Evolutionary conservation across 2,113 vertebrate genomes (phyloP), one percentile per base, ranked within the genome.

Genomic region (Salvator merianae): DNA sequence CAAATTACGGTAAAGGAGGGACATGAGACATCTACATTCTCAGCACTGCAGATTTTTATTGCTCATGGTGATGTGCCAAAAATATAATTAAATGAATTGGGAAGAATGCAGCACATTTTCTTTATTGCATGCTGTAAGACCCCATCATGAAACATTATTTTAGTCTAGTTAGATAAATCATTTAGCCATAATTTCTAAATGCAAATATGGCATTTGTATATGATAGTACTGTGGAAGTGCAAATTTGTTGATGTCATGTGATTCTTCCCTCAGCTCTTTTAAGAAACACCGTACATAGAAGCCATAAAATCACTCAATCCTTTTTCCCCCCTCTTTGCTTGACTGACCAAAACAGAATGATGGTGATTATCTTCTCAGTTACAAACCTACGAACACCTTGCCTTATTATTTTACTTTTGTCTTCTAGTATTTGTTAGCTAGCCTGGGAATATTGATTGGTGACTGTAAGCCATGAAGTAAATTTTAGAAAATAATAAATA

Each of bases 11-110:
- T 34, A 82, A 80, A 74, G 36, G 87, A 81, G 81, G 40, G 47
- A 92, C 86, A 86, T 84, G 83, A 74, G 22, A 55, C 18, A 59
- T 88, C 77, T 81, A 24, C 10, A 75, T 8, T 24, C 70, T 89
- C 81, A 89, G 53, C 63, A 66, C 65, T 47, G 14, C 24, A 6
- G 34, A 84, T 65, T 88, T 90, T 90, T 90, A 85, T 81, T 90
- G 79, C 83, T 77, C 75, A 38, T 20, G 16, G 18, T 1, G 0
- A 22, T 68, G 55, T 84, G 75, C 69, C 83, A 88, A 93, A 86
- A 88, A 47, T 75, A 75, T 47, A 0, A 86, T 88, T 86, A 81
- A 79, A 79, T 90, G 90, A 87, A 82, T 79, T 66, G 75, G 59
- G 68, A 28, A 71, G 75, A n/a, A 85, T 76, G 20, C 7, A 76